Base-by-base conservation (phyloP, 2,888 invertebrate genomes). In the Melipona beecheii region DNA sequence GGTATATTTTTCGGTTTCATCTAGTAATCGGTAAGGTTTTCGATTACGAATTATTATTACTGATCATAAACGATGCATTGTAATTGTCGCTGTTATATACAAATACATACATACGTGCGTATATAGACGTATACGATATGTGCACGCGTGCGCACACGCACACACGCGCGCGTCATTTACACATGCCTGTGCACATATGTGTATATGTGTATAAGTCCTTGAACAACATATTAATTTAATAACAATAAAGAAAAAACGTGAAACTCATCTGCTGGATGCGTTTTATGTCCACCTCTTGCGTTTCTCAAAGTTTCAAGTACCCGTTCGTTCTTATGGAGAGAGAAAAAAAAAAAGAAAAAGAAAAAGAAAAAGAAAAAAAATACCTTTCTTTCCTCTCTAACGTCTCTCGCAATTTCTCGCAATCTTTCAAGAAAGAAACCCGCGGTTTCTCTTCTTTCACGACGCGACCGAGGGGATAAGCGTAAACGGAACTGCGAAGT, bases 41-140 rank as follows among this genome's bases (percentile, higher is more conserved):
- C 90, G 90, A 92, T 90, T 92, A 92, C 91, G 87, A 43, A 92
- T 93, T 93, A 93, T 92, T 91, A 92, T 92, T 92, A 92, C 85
- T 92, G 93, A 93, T 93, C 92, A 93, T 93, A 93, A 85, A 93
- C 90, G 90, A 92, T 93, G 93, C 92, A 93, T 93, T 94, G 92
- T 94, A 93, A 92, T 93, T 93, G 92, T 93, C 93, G 92, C 93
- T 93, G 93, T 93, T 93, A 93, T 93, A 93, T 93, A 92, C 91
- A 92, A 43, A 82, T 92, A 93, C 91, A 92, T 90, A 93, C 90
- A 92, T 87, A 91, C 84, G 75, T 83, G 84, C 84, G 84, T 84
- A 84, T 75, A 75, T 76, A 76, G 70, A 71, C 76, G 62, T 76
- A 84, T 84, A 76, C 75, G 74, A 68, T 85, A 77, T 85, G 85